Evolutionary conservation across 2,888 invertebrate species (phyloP), one percentile per base, ranked within the genome.

Genomic region (Tyria jacobaeae): DNA sequence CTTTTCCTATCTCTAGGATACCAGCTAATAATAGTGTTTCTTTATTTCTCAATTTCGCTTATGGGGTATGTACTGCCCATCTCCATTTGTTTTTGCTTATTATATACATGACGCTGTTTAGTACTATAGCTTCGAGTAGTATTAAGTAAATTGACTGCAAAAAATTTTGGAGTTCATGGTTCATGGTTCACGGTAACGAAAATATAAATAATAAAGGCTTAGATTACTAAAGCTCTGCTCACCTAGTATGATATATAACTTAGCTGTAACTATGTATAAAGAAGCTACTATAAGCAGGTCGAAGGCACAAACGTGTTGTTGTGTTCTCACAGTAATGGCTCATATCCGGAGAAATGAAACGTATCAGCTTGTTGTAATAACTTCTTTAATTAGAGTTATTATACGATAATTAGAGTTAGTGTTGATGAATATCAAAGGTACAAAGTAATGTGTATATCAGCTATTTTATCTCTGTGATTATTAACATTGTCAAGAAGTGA

Each of bases 281-380:
- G 57, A 39, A 51, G 54, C 27, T 47, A 39, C n/a, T n/a, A n/a
- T n/a, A n/a, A n/a, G n/a, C n/a, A n/a, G 62, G 48, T 64, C 58
- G 59, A 57, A 60, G 68, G 60, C 60, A 44, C 59, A 66, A 63
- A 70, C 62, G 72, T 74, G 70, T 75, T 4, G 4, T 76, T 62
- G 76, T 79, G 73, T 73, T 70, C 61, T 57, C 69, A 69, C 66
- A 73, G 62, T 82, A 82, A 85, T 79, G 61, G 70, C 71, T 66
- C 70, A 78, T 72, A 79, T 87, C 86, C 87, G 82, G 78, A 68
- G 68, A 66, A 17, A 41, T 50, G 21, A 50, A 31, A 39, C 50
- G n/a, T 25, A n/a, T 53, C 52, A 24, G 52, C 24, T 35, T 25
- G 52, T 52, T 37, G 15, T 52, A 52, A 37, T 25, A 37, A 53